These are phyloP conservation scores for Danaus plexippus DNA, from an alignment of 1,140 invertebrate genomes.

Conservation along the genomic window DNA sequence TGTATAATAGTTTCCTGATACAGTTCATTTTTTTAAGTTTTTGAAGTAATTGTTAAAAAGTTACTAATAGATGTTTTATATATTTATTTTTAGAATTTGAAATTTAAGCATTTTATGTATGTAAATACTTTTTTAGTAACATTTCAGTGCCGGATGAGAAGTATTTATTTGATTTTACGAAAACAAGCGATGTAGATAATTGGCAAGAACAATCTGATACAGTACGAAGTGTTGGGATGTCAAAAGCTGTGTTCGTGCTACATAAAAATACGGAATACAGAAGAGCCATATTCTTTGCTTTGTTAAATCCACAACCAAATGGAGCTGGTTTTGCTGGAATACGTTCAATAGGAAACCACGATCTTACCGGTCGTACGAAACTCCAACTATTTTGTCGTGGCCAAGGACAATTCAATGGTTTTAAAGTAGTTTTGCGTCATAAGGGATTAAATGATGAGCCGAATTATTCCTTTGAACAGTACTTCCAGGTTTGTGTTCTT, in stretches of 20 bases:
- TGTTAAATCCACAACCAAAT: conserved; percentile 79
- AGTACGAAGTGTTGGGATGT: conserved; percentile 76
- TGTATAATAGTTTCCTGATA: too few relatives aligned
- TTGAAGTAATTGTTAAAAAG: too few relatives aligned
- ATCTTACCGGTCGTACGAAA: conserved; percentile 69
- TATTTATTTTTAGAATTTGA: too few relatives aligned
- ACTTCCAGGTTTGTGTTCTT: conserved; percentile 70
- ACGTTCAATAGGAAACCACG: conserved; percentile 53
- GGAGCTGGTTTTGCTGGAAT: conserved; percentile 81
- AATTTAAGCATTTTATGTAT: too few relatives aligned
- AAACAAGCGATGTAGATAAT: conserved; percentile 42
- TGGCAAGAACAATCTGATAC: conserved; percentile 79
- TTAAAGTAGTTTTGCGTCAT: conserved; percentile 77
- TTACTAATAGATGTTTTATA: too few relatives aligned
- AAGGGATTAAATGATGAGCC: conserved; percentile 72
- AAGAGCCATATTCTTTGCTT: conserved; percentile 77
- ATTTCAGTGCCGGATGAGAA: conserved; percentile 26
- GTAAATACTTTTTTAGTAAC: conserved; percentile 19
- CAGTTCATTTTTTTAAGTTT: too few relatives aligned
- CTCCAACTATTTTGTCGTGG: conserved; percentile 73
- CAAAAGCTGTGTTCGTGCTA: conserved; percentile 75
- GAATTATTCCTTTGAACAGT: conserved; percentile 76
- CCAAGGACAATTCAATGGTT: conserved; percentile 73
- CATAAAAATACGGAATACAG: conserved; percentile 75
- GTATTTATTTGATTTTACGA: conserved; percentile 62